Percentiles rank a stretch among this genome's conserved stretches.
Conservation (phyloP, 2,888 invertebrate species). For the Halocaridina rubra region DNA sequence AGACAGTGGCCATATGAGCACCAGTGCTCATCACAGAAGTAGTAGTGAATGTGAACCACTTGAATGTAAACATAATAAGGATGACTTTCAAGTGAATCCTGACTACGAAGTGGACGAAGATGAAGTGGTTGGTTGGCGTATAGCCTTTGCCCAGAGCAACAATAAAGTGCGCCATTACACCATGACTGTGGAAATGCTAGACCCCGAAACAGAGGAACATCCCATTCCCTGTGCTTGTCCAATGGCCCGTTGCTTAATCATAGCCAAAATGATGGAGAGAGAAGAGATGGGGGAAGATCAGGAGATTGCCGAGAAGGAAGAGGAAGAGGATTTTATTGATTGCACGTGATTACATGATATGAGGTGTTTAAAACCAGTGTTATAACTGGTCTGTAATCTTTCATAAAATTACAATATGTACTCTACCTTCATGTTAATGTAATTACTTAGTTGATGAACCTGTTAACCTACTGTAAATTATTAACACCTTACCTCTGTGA, state of each 20-base stretch:
- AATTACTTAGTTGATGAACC: no score
- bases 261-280: constrained; percentile 58
- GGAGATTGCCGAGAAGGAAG: no score
- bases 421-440: no score
- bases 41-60: no score
- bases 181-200: constrained; percentile 78
- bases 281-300: constrained; percentile 33
- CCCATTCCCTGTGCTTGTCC: constrained; percentile 81
- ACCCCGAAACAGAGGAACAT: constrained; percentile 79
- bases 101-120: constrained; percentile 68
- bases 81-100: neutral
- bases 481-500: no score
- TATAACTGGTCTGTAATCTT: no score
- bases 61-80: no score
- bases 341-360: no score
- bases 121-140: constrained; percentile 71
- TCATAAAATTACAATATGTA: no score
- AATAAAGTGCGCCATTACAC: constrained; percentile 75
- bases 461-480: no score
- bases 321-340: constrained; percentile 3
- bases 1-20: neutral
- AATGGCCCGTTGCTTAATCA: constrained; percentile 54
- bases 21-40: neutral
- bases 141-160: constrained; percentile 75
- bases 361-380: no score